Conservation (phyloP, 2,797 vertebrate genomes). For the Otolemur crassicaudatus region DNA sequence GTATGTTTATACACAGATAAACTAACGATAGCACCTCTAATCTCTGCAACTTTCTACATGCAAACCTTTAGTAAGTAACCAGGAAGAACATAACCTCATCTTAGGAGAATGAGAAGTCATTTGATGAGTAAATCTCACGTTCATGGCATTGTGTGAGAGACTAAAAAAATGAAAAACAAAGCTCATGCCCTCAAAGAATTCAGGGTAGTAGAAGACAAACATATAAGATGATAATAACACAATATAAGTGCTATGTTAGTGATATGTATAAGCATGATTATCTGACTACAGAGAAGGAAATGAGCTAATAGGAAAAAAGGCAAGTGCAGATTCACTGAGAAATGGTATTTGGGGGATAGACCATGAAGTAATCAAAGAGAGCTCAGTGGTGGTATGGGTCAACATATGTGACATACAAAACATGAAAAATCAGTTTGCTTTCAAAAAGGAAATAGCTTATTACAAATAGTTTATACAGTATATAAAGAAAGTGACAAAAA, state of each 20-base stretch:
- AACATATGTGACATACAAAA: background rate
- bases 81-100: background rate
- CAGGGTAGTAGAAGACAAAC: background rate
- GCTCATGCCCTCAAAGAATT: background rate
- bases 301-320: background rate
- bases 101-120: background rate
- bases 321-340: background rate
- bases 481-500: background rate
- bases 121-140: background rate
- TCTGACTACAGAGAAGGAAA: background rate
- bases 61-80: background rate
- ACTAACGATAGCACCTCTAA: background rate
- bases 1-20: background rate
- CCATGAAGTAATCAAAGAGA: background rate
- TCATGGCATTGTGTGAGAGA: background rate
- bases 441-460: background rate
- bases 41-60: slow-evolving; percentile 23
- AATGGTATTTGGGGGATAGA: background rate
- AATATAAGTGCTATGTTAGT: background rate
- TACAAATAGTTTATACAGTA: background rate
- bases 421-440: background rate
- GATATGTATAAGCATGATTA: background rate
- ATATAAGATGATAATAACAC: background rate
- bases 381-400: background rate
- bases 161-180: slow-evolving; percentile 39